phyloP scores from a whole-genome alignment of 2,113 vertebrate genomes.

The Cyanocitta stelleri region DNA sequence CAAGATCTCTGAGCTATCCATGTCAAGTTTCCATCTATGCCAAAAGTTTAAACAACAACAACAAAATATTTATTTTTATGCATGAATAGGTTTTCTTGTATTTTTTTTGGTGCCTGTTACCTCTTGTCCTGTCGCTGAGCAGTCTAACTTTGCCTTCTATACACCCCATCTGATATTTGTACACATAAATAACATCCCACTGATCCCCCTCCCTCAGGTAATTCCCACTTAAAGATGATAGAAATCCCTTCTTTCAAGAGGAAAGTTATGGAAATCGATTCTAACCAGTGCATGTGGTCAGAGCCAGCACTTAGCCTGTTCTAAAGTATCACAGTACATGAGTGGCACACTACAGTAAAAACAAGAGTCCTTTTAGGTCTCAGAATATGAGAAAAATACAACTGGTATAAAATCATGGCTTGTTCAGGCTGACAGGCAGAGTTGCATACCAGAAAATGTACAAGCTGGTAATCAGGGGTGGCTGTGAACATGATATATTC shows the following conservation, averaged over 20 bases:
- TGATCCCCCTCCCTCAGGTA: neutral
- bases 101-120: neutral
- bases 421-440: neutral
- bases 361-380: neutral
- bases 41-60: neutral
- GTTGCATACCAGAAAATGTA: neutral
- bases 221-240: neutral
- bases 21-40: neutral
- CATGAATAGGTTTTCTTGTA: neutral
- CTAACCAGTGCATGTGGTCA: neutral
- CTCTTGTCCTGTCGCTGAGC: neutral
- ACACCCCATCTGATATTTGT: neutral
- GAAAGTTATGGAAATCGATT: neutral
- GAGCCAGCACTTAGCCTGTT: neutral
- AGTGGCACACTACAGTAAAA: neutral
- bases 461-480: neutral
- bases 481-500: neutral
- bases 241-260: neutral
- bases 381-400: neutral
- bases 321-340: neutral
- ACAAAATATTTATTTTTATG: neutral
- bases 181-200: neutral
- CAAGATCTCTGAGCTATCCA: neutral
- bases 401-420: neutral
- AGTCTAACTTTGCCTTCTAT: neutral